Conservation (phyloP, 2,113 vertebrate genomes). For the Cyprinodon variegatus region DNA sequence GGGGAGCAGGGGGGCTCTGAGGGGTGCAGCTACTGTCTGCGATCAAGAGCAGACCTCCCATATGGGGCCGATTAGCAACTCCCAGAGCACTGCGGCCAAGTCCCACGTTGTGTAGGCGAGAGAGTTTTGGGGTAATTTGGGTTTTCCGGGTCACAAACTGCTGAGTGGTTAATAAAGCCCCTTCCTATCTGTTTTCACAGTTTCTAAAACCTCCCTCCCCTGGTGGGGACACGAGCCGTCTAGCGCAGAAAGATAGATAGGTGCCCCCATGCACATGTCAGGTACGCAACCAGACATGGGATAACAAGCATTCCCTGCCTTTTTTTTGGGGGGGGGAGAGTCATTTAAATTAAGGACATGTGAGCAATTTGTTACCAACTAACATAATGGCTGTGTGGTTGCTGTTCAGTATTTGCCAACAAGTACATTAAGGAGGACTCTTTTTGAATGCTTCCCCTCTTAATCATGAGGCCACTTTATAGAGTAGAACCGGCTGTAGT, state of each 20-base stretch:
- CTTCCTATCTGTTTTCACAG: constrained; percentile 77
- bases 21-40: constrained; percentile 73
- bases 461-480: constrained; percentile 44
- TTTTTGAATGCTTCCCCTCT: constrained; percentile 53
- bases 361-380: constrained; percentile 79
- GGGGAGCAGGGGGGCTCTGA: constrained; percentile 13
- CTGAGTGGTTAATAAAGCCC: constrained; percentile 81
- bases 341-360: constrained; percentile 72
- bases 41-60: constrained; percentile 79
- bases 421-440: constrained; percentile 55
- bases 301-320: constrained; percentile 62
- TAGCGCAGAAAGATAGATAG: constrained; percentile 59
- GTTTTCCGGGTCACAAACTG: constrained; percentile 79
- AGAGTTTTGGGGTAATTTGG: constrained; percentile 78
- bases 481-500: constrained; percentile 43
- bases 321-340: constrained; percentile 5
- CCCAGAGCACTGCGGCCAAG: constrained; percentile 49
- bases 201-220: constrained; percentile 52
- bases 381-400: constrained; percentile 63
- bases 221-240: constrained; percentile 58
- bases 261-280: constrained; percentile 56
- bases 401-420: constrained; percentile 75
- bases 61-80: constrained; percentile 76
- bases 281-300: constrained; percentile 43
- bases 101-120: constrained; percentile 59